Base-by-base conservation (phyloP, 2,888 invertebrate genomes). In the Epinotia nisella region DNA sequence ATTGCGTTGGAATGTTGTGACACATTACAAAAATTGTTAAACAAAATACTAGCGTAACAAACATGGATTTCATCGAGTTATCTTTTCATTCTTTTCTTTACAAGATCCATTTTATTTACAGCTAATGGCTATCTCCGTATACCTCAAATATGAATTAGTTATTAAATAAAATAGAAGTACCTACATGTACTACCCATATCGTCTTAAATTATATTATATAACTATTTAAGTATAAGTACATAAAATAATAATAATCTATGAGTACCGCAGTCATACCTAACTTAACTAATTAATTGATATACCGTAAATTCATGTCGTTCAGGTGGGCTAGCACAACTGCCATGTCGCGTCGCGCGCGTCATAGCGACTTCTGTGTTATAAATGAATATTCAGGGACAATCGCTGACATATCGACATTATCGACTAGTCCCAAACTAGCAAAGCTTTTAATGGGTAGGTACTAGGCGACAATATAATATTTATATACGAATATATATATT, bases 1-100 rank as follows among this genome's bases (percentile, higher is more conserved):
- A 49, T 68, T 51, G 15, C 49, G 41, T 41, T 49, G 67, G 62
- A 68, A 72, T 68, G 67, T 66, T 21, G 65, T n/a, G 24, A 21
- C 45, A 61, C 35, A 21, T 70, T 58, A 49, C 9, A 59, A 64
- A 49, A 45, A 51, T 55, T 41, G 21, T 55, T 56, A 24, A 59
- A 41, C 13, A 66, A 24, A 59, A 41, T 17, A 66, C 13, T 53
- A 58, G 29, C 15, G 5, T 66, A 66, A 66, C 60, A 67, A 45
- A 62, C n/a, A 62, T 21, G n/a, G 15, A 60, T 55, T 58, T 51
- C 62, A 62, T 71, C 3, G 13, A 60, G 45, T n/a, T 49, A n/a
- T 24, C 13, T 15, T 35, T 15, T 21, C 21, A 58, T 15, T n/a
- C 9, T n/a, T 15, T 15, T 29, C 13, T 24, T 13, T 24, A 29